phyloP scores from a whole-genome alignment of 2,113 vertebrate species.

The Pavo muticus region DNA sequence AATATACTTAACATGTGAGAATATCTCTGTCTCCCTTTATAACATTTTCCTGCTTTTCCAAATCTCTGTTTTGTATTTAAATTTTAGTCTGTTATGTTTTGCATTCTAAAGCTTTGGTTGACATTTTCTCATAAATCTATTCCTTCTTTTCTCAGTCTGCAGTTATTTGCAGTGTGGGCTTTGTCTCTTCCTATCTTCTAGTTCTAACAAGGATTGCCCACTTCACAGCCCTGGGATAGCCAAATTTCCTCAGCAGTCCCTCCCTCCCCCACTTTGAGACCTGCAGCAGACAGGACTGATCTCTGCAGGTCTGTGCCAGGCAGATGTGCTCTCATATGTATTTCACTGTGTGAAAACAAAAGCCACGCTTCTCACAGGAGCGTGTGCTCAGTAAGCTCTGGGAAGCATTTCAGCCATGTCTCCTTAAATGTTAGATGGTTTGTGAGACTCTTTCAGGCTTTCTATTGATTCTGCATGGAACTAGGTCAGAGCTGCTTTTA shows the following conservation, averaged over 20 bases:
- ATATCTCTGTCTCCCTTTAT: not conserved
- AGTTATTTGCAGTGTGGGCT: not conserved
- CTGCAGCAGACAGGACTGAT: not conserved
- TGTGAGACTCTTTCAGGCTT: constrained; percentile 1
- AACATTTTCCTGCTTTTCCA: not conserved
- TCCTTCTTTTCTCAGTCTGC: not conserved
- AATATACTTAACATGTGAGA: not conserved
- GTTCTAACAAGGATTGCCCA: not conserved
- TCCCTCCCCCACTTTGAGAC: not conserved
- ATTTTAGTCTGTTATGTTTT: not conserved
- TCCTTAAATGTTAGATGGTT: constrained; percentile 47
- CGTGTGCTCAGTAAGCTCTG: not conserved
- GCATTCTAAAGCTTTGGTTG: not conserved
- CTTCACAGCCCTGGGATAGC: not conserved
- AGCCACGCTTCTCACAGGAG: not conserved
- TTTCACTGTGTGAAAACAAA: not conserved
- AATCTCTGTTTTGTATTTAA: not conserved
- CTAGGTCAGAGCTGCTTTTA: constrained; percentile 77
- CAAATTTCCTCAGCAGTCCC: not conserved
- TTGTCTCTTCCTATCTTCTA: not conserved
- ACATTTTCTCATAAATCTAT: not conserved
- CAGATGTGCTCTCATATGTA: not conserved
- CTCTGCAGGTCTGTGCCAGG: not conserved
- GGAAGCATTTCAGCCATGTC: not conserved
- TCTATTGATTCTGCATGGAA: constrained; percentile 76